These are phyloP conservation scores for Plutomurus gul DNA, from an alignment of 1,140 invertebrate genomes.

Conservation along the genomic window DNA sequence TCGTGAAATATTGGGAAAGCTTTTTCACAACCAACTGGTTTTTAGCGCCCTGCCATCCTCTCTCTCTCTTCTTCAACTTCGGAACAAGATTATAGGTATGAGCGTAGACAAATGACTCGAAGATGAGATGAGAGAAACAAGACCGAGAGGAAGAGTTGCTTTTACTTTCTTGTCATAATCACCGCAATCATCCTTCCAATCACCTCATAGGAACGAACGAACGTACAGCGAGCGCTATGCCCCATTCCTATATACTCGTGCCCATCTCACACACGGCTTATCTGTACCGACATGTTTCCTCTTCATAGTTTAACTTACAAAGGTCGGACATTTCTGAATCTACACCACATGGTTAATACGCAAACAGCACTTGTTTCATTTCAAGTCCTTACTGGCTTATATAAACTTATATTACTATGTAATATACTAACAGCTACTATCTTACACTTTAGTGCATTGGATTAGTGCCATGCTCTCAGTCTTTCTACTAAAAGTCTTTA, in stretches of 20 bases:
- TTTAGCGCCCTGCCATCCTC: neutral
- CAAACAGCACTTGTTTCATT: too few species aligned
- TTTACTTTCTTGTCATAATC: slow-evolving; percentile 32
- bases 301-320: neutral
- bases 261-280: neutral
- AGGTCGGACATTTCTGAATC: too few species aligned
- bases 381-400: too few species aligned
- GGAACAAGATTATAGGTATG: slow-evolving; percentile 25
- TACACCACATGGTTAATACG: too few species aligned
- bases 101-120: slow-evolving; percentile 4
- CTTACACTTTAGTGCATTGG: too few species aligned
- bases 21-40: slow-evolving; percentile 9
- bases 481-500: too few species aligned
- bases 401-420: too few species aligned
- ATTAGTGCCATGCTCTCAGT: too few species aligned
- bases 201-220: neutral
- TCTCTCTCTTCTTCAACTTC: neutral
- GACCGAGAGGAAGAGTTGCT: slow-evolving; percentile 18
- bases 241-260: neutral
- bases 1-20: slow-evolving; percentile 25
- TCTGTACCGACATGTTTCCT: neutral
- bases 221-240: neutral
- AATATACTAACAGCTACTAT: too few species aligned
- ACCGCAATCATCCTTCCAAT: slow-evolving; percentile 29
- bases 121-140: slow-evolving; percentile 24